These are phyloP conservation scores for Vollenhovia emeryi DNA, from an alignment of 1,140 invertebrate species.

Conservation along the genomic window DNA sequence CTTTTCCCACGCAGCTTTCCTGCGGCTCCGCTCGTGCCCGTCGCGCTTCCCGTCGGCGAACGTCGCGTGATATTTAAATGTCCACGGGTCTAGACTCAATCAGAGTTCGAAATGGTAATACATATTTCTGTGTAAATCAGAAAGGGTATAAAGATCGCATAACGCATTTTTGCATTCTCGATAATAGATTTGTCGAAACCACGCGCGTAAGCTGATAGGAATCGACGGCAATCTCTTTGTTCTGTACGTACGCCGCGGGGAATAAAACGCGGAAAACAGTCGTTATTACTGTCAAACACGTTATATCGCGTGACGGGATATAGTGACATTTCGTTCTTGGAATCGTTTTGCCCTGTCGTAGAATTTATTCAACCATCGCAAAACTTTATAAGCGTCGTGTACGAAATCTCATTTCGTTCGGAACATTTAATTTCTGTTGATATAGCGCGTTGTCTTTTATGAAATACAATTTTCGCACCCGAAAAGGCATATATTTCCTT, in stretches of 20 bases:
- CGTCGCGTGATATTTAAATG: conserved; percentile 10
- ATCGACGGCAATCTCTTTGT: not conserved
- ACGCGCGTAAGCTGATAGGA: not conserved
- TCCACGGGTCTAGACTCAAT: not conserved
- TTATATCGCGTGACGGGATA: conserved; percentile 66
- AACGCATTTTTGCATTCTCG: not conserved
- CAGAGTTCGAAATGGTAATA: not conserved
- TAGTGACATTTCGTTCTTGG: conserved; percentile 35
- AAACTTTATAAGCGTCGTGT: conserved; percentile 5
- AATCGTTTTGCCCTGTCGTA: conserved; percentile 20
- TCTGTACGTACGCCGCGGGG: not conserved
- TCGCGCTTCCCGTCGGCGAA: not conserved
- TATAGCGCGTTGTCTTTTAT: not conserved
- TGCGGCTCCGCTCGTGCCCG: not conserved
- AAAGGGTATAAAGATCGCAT: not conserved
- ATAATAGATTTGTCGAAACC: not conserved
- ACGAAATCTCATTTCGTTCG: not conserved
- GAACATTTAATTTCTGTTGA: not conserved
- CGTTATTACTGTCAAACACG: conserved; percentile 32
- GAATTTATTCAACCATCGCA: conserved; percentile 16
- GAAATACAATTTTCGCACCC: not conserved
- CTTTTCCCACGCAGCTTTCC: conserved; percentile 42
- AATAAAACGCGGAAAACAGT: conserved; percentile 36
- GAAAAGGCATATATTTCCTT: not conserved
- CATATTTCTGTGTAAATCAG: not conserved